Base-by-base conservation (phyloP, 2,888 invertebrate species). In the Polydrusus tereticollis region DNA sequence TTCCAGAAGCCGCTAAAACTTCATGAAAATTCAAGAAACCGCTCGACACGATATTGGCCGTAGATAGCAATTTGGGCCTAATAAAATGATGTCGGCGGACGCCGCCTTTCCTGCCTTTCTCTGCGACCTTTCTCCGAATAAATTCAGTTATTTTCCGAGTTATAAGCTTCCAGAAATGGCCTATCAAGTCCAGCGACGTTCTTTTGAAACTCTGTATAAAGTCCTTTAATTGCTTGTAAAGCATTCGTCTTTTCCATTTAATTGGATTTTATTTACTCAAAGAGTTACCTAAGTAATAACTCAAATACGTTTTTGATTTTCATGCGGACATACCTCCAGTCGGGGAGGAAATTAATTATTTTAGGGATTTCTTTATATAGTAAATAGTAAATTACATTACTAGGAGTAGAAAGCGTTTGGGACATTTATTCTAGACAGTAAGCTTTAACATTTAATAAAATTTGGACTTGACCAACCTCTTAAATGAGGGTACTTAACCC, bases 81-180 rank as follows among this genome's bases (percentile, higher is more conserved):
- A 65, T 65, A 65, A 65, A 65, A 65, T 55, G 55, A 65, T 65
- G 65, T 65, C 65, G 55, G 65, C 16, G 41, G 59, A 38, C 7
- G 38, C 38, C 38, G 55, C 41, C 38, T 55, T 55, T 41, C 21
- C 63, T 21, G 8, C 10, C 14, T n/a, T 16, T 47, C 12, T 36
- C 41, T 52, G 65, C 52, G 65, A 65, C 57, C 65, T 55, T 43
- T 43, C 41, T 73, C 72, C 55, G 52, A 77, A 78, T 78, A 77
- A 77, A 77, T 78, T 79, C 76, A 75, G 75, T 76, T 75, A 74
- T 79, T 77, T 74, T 74, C 72, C 74, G 73, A 73, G 77, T 75
- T 77, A 76, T 77, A 75, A 74, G 66, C 77, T 74, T 41, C 2
- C 67, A 60, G 73, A 71, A 75, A 75, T 63, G 63, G 63, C 16